Conservation (phyloP, 2,888 invertebrate genomes). For the Bedellia somnulentella region DNA sequence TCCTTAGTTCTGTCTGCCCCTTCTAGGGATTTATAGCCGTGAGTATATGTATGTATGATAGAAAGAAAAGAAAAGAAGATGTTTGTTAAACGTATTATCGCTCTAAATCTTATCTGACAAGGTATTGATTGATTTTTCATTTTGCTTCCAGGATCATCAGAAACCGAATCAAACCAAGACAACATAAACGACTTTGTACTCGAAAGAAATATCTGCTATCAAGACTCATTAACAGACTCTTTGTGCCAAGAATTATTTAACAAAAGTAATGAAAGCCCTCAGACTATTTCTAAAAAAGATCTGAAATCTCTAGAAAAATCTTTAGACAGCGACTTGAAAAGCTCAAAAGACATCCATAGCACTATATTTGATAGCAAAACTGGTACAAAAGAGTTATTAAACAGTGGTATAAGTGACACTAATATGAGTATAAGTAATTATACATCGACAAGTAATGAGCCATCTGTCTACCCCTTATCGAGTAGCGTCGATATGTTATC, state of each 20-base stretch:
- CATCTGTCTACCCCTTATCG: constrained; percentile 36
- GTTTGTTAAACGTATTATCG: too few relatives aligned
- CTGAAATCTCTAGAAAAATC: constrained; percentile 35
- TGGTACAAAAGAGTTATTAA: constrained; percentile 23
- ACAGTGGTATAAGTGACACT: constrained; percentile 33
- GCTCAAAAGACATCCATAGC: constrained; percentile 33
- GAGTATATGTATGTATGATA: too few relatives aligned
- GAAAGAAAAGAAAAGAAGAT: too few relatives aligned
- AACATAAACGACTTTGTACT: constrained; percentile 46
- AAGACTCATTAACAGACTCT: constrained; percentile 50
- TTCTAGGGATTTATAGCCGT: too few relatives aligned
- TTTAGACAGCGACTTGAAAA: constrained; percentile 39
- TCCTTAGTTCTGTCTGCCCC: too few relatives aligned
- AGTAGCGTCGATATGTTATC: constrained; percentile 38
- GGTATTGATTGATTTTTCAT: too few relatives aligned
- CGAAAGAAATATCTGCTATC: constrained; percentile 51
- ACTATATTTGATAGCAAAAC: constrained; percentile 38
- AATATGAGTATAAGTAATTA: constrained; percentile 49
- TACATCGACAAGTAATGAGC: constrained; percentile 43
- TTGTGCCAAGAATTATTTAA: constrained; percentile 41
- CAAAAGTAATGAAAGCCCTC: constrained; percentile 37
- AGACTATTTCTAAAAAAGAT: constrained; percentile 24
- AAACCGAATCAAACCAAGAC: constrained; percentile 43
- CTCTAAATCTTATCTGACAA: too few relatives aligned
- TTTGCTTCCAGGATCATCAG: constrained; percentile 34